A percentile compares a stretch with the other conserved stretches of the same genome.
These are phyloP conservation scores for Ricordea florida DNA, from an alignment of 92 coral and sea anemone genomes.

Conservation along the genomic window DNA sequence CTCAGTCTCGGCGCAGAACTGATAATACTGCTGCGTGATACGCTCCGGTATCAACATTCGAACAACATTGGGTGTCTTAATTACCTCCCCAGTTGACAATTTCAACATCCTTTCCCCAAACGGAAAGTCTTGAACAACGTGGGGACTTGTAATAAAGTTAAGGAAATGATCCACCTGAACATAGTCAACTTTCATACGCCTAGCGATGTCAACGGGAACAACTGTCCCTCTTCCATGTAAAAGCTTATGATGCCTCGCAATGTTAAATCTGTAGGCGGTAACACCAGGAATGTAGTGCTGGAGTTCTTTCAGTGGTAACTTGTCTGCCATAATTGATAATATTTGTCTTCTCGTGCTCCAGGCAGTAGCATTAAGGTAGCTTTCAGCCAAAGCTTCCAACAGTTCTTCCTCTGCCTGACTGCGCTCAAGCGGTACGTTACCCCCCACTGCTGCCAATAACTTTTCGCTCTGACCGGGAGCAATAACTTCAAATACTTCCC, in stretches of 20 bases:
- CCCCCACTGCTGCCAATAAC: no score
- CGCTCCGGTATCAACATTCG: constrained; percentile 44
- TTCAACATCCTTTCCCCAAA: constrained; percentile 53
- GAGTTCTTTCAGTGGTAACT: constrained; percentile 4
- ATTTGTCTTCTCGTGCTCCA: constrained; percentile 32
- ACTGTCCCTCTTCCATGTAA: constrained; percentile 30
- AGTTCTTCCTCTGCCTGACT: constrained; percentile 26
- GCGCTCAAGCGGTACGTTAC: no score
- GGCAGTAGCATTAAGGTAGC: constrained; percentile 7
- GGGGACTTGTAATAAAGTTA: constrained; percentile 58
- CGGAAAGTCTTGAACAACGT: constrained; percentile 57
- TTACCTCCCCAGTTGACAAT: constrained; percentile 46
- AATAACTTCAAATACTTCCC: constrained; percentile 51
- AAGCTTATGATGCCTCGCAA: constrained; percentile 29
- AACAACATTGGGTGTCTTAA: constrained; percentile 56
- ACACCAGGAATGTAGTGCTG: constrained; percentile 30
- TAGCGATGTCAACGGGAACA: background rate
- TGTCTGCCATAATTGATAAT: constrained; percentile 14
- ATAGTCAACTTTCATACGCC: constrained; percentile 37
- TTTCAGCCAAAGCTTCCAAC: constrained; percentile 14
- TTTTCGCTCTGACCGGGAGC: no score
- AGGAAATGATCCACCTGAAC: constrained; percentile 44
- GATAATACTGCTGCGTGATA: constrained; percentile 45
- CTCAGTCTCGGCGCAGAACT: constrained; percentile 46
- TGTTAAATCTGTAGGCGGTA: constrained; percentile 18